A percentile compares a stretch with the other conserved stretches of the same genome.
Conservation (phyloP, 1,140 invertebrate genomes). For the Zaprionus davidi region DNA sequence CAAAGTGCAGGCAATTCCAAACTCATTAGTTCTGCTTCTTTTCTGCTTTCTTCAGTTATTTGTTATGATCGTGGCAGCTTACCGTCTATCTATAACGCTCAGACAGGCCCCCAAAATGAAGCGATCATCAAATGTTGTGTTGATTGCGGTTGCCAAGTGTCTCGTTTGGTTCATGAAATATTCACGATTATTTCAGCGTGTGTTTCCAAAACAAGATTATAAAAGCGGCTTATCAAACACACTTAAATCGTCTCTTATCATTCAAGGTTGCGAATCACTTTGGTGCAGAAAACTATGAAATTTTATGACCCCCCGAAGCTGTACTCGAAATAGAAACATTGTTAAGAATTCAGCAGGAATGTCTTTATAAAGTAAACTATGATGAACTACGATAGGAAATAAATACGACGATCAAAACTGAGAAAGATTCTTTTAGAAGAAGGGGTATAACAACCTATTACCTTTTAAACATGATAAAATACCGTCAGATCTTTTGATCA, state of each 20-base stretch:
- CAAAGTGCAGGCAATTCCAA: constrained; percentile 22
- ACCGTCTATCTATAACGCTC: not conserved
- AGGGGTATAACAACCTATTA: too few species aligned
- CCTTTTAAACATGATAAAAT: too few species aligned
- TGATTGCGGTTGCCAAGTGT: constrained; percentile 33
- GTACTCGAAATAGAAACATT: not conserved
- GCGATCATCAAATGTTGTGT: not conserved
- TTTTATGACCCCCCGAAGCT: not conserved
- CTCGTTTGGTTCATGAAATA: constrained; percentile 25
- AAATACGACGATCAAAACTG: too few species aligned
- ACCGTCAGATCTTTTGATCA: too few species aligned
- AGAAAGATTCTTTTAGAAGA: too few species aligned
- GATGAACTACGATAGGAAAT: too few species aligned
- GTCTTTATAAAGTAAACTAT: too few species aligned
- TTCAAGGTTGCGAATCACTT: not conserved
- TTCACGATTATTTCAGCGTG: constrained; percentile 1
- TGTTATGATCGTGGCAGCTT: not conserved
- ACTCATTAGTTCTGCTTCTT: constrained; percentile 1
- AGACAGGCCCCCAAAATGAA: constrained; percentile 53
- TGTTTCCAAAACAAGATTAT: not conserved
- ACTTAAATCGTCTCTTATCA: not conserved
- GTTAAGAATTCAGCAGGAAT: not conserved
- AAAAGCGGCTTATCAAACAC: not conserved
- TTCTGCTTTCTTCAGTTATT: not conserved
- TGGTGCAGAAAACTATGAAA: not conserved